Percentiles rank a stretch among this genome's conserved stretches.
These are phyloP conservation scores for Geophilus truncorum DNA, from an alignment of 2,888 invertebrate genomes.

Conservation along the genomic window DNA sequence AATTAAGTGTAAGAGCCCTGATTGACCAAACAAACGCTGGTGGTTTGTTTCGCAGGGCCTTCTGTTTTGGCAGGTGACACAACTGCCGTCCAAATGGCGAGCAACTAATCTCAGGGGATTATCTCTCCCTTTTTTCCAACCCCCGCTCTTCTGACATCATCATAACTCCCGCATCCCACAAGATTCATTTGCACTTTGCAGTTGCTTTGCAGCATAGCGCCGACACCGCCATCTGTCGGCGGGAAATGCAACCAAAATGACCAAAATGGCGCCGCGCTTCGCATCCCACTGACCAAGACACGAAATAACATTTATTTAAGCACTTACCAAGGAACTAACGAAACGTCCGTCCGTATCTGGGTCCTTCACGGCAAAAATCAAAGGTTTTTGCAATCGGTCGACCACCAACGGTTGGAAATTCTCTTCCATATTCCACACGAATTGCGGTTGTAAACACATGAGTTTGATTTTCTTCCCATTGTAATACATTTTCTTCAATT, in stretches of 20 bases:
- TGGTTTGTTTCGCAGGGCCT: neutral
- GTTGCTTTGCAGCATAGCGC: no score
- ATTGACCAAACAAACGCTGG: neutral
- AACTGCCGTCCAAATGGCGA: neutral
- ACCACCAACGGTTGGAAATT: neutral
- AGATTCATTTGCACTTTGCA: no score
- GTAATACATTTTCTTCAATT: neutral
- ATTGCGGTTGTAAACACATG: neutral
- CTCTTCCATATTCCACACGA: slow-evolving; percentile 10
- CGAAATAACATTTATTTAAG: neutral
- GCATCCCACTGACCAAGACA: no score
- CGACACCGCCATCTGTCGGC: no score
- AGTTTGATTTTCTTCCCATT: neutral
- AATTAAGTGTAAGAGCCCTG: neutral
- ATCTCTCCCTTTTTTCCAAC: neutral
- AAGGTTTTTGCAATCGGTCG: neutral
- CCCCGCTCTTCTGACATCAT: no score
- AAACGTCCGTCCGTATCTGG: neutral
- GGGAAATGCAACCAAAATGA: no score
- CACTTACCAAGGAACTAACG: neutral
- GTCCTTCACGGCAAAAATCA: neutral
- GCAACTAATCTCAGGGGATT: neutral
- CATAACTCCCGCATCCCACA: no score
- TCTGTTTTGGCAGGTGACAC: neutral
- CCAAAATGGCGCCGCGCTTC: no score